Percentiles rank a stretch among this genome's conserved stretches.
These are phyloP conservation scores for Galaxea fascicularis DNA, from an alignment of 92 coral and sea anemone genomes.

Conservation along the genomic window DNA sequence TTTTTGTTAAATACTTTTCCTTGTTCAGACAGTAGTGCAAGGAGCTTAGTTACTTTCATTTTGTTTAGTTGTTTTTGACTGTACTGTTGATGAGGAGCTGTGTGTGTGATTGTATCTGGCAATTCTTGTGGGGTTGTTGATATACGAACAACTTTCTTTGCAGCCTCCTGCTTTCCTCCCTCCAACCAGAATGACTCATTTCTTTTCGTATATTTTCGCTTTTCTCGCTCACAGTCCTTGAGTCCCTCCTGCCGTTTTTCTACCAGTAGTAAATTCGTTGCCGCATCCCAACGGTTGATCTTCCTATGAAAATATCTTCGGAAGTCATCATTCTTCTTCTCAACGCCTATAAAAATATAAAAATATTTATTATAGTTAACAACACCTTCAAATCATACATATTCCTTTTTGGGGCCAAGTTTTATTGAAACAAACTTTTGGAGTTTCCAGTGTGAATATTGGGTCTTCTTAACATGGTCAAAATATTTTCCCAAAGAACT, in stretches of 20 bases:
- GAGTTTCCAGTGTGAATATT: background rate
- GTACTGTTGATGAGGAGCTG: background rate
- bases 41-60: slow-evolving; percentile 11
- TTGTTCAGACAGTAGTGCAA: slow-evolving; percentile 20
- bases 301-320: slow-evolving; percentile 44
- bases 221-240: slow-evolving; percentile 10
- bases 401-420: background rate
- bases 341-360: slow-evolving; percentile 35
- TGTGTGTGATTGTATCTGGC: background rate
- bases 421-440: background rate
- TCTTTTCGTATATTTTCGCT: background rate
- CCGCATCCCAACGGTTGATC: slow-evolving; percentile 70
- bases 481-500: slow-evolving; percentile 13
- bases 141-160: slow-evolving; percentile 15
- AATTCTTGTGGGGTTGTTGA: slow-evolving; percentile 3
- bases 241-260: slow-evolving; percentile 67
- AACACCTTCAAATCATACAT: slow-evolving; percentile 2
- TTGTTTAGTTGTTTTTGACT: slow-evolving; percentile 9
- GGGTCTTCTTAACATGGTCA: background rate
- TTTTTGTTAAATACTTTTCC: background rate
- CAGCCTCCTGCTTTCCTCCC: slow-evolving; percentile 16
- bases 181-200: slow-evolving; percentile 14
- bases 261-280: slow-evolving; percentile 44
- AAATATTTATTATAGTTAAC: background rate
- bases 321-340: slow-evolving; percentile 60